Percentiles rank a stretch among this genome's conserved stretches.
phyloP scores from a whole-genome alignment of 2,113 vertebrate species.

The Chroicocephalus ridibundus region DNA sequence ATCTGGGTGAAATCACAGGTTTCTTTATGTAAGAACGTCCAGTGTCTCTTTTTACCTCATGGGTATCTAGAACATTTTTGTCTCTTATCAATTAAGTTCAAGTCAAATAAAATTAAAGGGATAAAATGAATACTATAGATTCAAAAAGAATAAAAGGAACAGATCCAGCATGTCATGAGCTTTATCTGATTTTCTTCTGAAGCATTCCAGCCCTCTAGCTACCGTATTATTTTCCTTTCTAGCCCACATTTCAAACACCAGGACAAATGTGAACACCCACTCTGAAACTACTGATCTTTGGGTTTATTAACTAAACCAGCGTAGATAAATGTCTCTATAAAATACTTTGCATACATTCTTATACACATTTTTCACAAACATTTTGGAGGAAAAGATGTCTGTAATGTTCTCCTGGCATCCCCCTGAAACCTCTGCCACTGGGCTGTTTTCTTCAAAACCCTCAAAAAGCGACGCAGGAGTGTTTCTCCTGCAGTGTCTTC shows the following conservation, averaged over 20 bases:
- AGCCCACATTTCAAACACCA: neutral
- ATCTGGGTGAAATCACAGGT: neutral
- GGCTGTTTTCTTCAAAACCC: neutral
- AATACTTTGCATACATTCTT: neutral
- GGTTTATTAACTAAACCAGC: neutral
- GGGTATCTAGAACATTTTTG: neutral
- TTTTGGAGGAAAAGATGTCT: neutral
- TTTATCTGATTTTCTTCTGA: neutral
- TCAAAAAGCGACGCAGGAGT: neutral
- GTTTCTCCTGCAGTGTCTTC: accelerated
- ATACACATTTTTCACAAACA: accelerated
- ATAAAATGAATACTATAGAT: neutral
- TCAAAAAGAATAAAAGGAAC: neutral
- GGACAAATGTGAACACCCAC: neutral
- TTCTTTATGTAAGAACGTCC: accelerated
- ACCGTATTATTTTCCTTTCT: neutral
- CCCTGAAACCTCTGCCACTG: no score
- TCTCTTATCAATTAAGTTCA: neutral
- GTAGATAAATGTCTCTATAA: neutral
- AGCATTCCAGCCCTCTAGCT: neutral
- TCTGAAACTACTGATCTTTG: no score
- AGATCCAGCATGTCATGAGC: neutral
- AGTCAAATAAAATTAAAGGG: neutral
- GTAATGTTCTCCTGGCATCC: neutral
- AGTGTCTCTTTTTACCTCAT: neutral